Base-by-base conservation (phyloP, 1,140 invertebrate species). In the Cydia fagiglandana region DNA sequence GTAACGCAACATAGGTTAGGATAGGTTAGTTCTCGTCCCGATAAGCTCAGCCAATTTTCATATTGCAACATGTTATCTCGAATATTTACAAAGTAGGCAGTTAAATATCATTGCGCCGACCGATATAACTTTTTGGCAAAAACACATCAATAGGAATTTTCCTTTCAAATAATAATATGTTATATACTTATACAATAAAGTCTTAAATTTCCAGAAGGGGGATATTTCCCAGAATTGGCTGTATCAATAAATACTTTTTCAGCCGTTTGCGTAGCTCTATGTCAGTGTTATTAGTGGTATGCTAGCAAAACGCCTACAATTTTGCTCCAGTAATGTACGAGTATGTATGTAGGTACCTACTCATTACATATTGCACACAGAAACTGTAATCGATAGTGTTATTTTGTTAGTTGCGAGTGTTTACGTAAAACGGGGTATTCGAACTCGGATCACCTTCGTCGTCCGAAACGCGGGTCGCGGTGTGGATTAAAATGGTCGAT, bases 381-480 rank as follows among this genome's bases (percentile, higher is more conserved):
- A 61, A 61, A 61, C 56, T 61, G 56, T 61, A 61, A 61, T 61
- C 56, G 56, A 61, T 61, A 61, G 56, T 24, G 56, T 61, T 61
- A 61, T 61, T 61, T 61, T 61, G 56, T 61, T 24, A 61, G 56
- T 61, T 61, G 17, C 56, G 56, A 61, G 15, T 61, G 56, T 61
- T 61, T 61, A 61, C 56, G 56, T 15, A 61, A 61, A 61, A 20
- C 56, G 56, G 9, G 56, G 56, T 61, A 61, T 61, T 61, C 56
- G 56, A 61, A 61, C 56, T 61, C 56, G 5, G 10, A 17, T 61
- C 56, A 61, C 56, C 56, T 61, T 61, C 56, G 17, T n/a, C 20
- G 56, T 61, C 56, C 56, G 56, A 61, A 61, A 61, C 56, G 56
- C 56, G 56, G 56, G 56, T 24, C 56, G 56, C 56, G 56, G 17